Conservation (phyloP, 2,888 invertebrate genomes). For the Drosophila paranaensis region DNA sequence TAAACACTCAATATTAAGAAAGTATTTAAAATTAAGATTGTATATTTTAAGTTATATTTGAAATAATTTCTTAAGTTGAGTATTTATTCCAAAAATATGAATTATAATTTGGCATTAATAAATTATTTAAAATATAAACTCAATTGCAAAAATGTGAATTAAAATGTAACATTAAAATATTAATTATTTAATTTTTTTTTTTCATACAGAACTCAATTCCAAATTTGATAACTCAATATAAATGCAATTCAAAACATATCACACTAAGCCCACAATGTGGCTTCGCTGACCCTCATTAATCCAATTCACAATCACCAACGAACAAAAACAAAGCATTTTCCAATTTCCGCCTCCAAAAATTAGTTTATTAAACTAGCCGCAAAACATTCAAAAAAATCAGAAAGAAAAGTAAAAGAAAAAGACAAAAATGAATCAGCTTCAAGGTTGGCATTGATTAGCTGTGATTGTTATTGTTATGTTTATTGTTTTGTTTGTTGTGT, state of each 20-base stretch:
- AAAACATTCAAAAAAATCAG: slow-evolving; percentile 40
- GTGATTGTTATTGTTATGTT: slow-evolving; percentile 50
- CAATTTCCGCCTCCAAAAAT: slow-evolving; percentile 34
- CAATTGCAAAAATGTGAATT: no score
- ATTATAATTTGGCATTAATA: background rate
- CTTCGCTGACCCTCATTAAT: slow-evolving; percentile 22
- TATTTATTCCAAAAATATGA: no score
- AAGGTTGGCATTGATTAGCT: slow-evolving; percentile 68
- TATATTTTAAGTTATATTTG: no score
- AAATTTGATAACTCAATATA: background rate
- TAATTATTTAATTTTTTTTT: no score
- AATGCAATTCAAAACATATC: background rate
- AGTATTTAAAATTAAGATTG: no score
- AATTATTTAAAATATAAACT: background rate
- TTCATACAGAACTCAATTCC: no score
- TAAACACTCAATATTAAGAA: no score
- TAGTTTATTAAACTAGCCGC: slow-evolving; percentile 13
- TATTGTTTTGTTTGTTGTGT: slow-evolving; percentile 36
- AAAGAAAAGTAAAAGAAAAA: slow-evolving; percentile 13
- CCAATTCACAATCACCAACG: slow-evolving; percentile 1
- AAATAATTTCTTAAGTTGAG: no score
- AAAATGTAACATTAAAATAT: no score
- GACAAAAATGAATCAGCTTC: slow-evolving; percentile 20
- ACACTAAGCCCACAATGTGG: background rate
- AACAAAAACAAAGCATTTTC: slow-evolving; percentile 24